phyloP scores from a whole-genome alignment of 2,113 vertebrate genomes.

The Motacilla alba region DNA sequence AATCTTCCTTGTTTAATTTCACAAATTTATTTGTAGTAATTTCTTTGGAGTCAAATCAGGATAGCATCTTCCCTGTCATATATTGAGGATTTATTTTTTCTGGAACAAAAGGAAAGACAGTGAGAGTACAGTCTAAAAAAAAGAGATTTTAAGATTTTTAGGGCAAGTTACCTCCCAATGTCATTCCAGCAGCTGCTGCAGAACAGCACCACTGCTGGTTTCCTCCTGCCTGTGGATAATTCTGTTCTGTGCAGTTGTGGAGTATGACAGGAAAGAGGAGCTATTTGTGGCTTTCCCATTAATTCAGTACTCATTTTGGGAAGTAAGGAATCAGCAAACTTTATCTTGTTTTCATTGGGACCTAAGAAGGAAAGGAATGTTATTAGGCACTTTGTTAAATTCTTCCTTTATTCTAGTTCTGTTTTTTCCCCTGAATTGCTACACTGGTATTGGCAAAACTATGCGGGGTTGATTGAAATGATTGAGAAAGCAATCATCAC shows the following conservation, averaged over 20 bases:
- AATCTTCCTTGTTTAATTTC: neutral
- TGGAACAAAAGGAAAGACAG: neutral
- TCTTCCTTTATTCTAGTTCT: neutral
- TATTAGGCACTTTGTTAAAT: neutral
- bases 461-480: neutral
- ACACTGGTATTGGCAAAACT: neutral
- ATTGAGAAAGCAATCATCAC: neutral
- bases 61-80: neutral
- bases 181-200: neutral
- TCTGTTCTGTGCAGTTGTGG: neutral
- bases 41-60: neutral
- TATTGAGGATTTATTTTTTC: slow-evolving; percentile 16
- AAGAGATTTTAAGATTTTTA: neutral
- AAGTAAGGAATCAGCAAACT: slow-evolving; percentile 52
- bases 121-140: neutral
- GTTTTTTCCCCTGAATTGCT: neutral
- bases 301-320: slow-evolving; percentile 32
- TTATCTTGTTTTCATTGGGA: neutral
- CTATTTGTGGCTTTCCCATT: slow-evolving; percentile 48
- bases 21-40: neutral
- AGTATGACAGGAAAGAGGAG: neutral
- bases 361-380: neutral
- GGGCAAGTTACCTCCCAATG: neutral
- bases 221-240: neutral
- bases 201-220: neutral